Percentiles rank a stretch among this genome's conserved stretches.
phyloP scores from a whole-genome alignment of 2,888 invertebrate species.

The Allophyes oxyacanthae region DNA sequence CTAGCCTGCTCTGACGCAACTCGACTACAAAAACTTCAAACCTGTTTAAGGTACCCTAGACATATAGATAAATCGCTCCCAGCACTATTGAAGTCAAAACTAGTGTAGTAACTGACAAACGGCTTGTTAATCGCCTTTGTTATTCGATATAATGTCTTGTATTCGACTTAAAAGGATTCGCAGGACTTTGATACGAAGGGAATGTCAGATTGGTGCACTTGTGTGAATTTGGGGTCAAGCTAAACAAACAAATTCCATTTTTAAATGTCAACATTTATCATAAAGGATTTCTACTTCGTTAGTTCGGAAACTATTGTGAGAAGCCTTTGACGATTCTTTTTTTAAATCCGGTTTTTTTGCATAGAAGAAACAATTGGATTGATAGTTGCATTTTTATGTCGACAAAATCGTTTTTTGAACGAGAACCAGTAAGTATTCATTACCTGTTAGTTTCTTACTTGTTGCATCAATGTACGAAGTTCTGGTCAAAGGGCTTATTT shows the following conservation, averaged over 20 bases:
- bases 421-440: constrained; percentile 23
- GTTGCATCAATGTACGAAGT: constrained; percentile 14
- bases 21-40: constrained; percentile 51
- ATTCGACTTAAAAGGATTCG: constrained; percentile 75
- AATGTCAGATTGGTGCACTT: constrained; percentile 54
- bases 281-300: constrained; percentile 10
- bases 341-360: constrained; percentile 31
- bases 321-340: constrained; percentile 14
- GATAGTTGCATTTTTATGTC: constrained; percentile 46
- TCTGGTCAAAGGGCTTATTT: constrained; percentile 13
- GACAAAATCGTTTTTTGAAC: constrained; percentile 32
- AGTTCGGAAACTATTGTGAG: constrained; percentile 30
- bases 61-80: constrained; percentile 67
- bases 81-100: constrained; percentile 64
- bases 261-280: constrained; percentile 54
- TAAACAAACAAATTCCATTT: constrained; percentile 45
- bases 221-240: constrained; percentile 64
- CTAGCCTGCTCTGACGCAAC: constrained; percentile 42
- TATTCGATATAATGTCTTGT: constrained; percentile 71
- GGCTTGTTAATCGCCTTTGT: constrained; percentile 84
- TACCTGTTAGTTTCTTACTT: no score
- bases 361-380: constrained; percentile 34
- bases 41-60: constrained; percentile 63
- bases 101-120: constrained; percentile 75
- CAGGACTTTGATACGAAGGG: constrained; percentile 47